Conservation (phyloP, 92 coral and sea anemone species). For the Bergia sp. region DNA sequence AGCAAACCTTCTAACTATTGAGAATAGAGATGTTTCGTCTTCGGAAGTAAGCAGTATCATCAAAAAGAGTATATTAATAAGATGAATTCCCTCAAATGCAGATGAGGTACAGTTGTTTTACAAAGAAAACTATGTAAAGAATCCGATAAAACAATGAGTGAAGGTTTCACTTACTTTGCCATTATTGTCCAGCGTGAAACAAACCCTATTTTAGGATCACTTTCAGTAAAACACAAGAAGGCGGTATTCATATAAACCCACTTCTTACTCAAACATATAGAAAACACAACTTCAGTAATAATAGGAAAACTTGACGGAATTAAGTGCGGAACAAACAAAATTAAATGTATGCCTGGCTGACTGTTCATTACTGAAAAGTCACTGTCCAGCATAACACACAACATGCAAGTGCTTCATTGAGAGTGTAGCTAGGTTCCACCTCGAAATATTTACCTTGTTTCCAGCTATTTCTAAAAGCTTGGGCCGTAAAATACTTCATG, state of each 20-base stretch:
- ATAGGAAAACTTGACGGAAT: constrained; percentile 6
- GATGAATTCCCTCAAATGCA: background rate
- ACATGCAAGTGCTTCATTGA: background rate
- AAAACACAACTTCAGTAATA: background rate
- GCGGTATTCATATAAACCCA: constrained; percentile 27
- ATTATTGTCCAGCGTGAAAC: background rate
- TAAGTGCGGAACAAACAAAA: constrained; percentile 31
- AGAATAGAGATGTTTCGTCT: background rate
- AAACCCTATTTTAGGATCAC: constrained; percentile 6
- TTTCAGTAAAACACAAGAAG: constrained; percentile 19
- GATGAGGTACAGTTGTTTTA: background rate
- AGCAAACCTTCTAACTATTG: background rate
- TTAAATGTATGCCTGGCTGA: constrained; percentile 8
- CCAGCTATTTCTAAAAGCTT: background rate
- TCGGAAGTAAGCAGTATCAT: background rate
- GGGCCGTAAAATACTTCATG: background rate
- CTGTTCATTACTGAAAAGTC: background rate
- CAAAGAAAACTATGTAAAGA: constrained; percentile 35
- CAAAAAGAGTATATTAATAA: background rate
- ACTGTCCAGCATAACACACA: constrained; percentile 10
- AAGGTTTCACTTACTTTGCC: constrained; percentile 19
- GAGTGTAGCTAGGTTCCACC: constrained; percentile 11
- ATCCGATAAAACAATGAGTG: background rate
- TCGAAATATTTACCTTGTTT: constrained; percentile 15
- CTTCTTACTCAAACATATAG: constrained; percentile 9